Conservation (phyloP, 2,113 vertebrate species). For the Corydoras maculifer region DNA sequence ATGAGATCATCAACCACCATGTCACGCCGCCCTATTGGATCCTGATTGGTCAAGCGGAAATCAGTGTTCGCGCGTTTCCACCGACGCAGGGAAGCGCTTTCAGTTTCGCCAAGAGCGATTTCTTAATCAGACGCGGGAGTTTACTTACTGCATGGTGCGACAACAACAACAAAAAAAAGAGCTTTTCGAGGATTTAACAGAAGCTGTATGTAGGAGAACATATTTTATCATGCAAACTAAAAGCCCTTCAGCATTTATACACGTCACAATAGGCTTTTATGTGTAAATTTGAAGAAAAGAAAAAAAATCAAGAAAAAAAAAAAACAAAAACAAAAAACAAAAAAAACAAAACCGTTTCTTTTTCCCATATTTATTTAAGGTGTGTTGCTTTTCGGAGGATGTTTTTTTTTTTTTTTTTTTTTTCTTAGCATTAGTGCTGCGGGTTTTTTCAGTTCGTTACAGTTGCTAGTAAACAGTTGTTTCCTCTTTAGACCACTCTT, state of each 20-base stretch:
- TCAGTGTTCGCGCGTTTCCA: constrained; percentile 1
- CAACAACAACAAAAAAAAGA: not conserved
- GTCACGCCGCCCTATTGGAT: constrained; percentile 14
- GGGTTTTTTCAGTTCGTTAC: too few relatives aligned
- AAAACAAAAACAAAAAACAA: too few relatives aligned
- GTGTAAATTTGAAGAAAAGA: not conserved
- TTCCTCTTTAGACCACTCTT: too few relatives aligned
- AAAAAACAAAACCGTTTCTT: too few relatives aligned
- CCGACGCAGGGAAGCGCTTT: not conserved
- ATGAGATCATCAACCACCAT: constrained; percentile 18
- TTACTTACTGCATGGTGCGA: not conserved
- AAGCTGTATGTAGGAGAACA: not conserved
- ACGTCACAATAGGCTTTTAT: not conserved
- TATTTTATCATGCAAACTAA: not conserved
- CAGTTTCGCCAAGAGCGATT: too few relatives aligned
- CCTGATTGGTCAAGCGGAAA: constrained; percentile 27
- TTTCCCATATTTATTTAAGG: too few relatives aligned
- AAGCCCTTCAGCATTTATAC: not conserved
- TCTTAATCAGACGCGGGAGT: too few relatives aligned
- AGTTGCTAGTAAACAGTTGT: too few relatives aligned
- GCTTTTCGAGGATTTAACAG: not conserved
- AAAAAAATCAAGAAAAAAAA: not conserved
- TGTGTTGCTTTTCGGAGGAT: too few relatives aligned
- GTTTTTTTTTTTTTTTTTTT: too few relatives aligned
- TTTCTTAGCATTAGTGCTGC: too few relatives aligned